Percentiles rank a stretch among this genome's conserved stretches.
Conservation (phyloP, 1,140 invertebrate genomes). For the Arctopsyche grandis region DNA sequence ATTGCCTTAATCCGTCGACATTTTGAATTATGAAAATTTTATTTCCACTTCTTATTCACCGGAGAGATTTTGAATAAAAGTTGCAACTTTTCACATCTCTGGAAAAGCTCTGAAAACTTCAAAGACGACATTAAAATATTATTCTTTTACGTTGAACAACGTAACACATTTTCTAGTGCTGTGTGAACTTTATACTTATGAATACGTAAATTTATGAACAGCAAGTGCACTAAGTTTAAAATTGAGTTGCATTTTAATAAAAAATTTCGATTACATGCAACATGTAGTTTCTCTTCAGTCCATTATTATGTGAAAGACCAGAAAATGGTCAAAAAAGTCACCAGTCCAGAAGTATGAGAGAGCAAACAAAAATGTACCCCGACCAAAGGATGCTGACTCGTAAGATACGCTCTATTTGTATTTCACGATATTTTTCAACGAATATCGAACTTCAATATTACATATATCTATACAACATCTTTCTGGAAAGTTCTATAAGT, state of each 20-base stretch:
- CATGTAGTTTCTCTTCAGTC: no score
- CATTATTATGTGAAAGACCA: background rate
- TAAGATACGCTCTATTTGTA: slow-evolving; percentile 5
- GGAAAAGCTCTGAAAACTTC: slow-evolving; percentile 8
- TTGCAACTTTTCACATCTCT: slow-evolving; percentile 7
- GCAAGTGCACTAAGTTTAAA: background rate
- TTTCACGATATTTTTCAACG: background rate
- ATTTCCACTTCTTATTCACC: slow-evolving; percentile 36
- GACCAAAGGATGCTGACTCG: slow-evolving; percentile 11
- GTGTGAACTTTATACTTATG: slow-evolving; percentile 7
- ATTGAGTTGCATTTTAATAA: no score
- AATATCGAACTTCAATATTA: no score
- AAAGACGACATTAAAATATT: slow-evolving; percentile 22
- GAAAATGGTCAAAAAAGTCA: slow-evolving; percentile 14
- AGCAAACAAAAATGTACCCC: background rate
- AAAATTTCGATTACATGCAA: no score
- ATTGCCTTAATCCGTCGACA: no score
- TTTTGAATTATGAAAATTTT: no score
- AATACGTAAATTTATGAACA: slow-evolving; percentile 22
- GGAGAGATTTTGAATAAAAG: slow-evolving; percentile 30
- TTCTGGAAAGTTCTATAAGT: background rate
- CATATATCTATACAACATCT: background rate
- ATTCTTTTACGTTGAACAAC: slow-evolving; percentile 3
- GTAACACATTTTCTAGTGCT: slow-evolving; percentile 17
- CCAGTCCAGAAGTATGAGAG: background rate